These are phyloP conservation scores for Nibea albiflora DNA, from an alignment of 2,113 vertebrate species.

Conservation along the genomic window DNA sequence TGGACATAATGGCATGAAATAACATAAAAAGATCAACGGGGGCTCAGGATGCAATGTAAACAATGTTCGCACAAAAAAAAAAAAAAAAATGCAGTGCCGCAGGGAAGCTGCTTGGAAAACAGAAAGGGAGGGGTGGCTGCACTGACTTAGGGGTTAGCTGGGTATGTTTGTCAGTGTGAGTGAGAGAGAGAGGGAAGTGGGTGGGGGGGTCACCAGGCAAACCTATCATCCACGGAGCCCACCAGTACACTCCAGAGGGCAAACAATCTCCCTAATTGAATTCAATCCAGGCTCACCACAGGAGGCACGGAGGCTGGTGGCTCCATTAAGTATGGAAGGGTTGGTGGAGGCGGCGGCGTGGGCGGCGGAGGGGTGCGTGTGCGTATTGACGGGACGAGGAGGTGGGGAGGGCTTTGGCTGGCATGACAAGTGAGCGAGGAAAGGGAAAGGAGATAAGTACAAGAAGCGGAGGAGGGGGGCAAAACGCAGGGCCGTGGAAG, in stretches of 20 bases:
- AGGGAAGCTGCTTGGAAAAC: conserved; percentile 36
- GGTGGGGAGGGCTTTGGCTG: conserved; percentile 38
- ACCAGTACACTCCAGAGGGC: conserved; percentile 72
- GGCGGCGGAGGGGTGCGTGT: background rate
- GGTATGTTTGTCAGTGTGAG: conserved; percentile 5
- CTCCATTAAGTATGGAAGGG: conserved; percentile 54
- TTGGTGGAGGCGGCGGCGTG: conserved; percentile 8
- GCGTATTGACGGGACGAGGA: background rate
- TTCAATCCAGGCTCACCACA: conserved; percentile 70
- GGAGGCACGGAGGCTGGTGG: conserved; percentile 62
- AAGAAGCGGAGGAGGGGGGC: conserved; percentile 42
- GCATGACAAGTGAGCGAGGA: conserved; percentile 46
- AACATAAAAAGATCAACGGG: conserved; percentile 25
- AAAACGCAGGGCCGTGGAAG: conserved; percentile 38
- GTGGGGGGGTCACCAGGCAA: conserved; percentile 37
- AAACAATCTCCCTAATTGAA: conserved; percentile 82
- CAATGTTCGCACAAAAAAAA: conserved; percentile 11
- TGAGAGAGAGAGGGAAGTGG: background rate
- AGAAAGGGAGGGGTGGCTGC: conserved; percentile 12
- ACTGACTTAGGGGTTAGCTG: conserved; percentile 4
- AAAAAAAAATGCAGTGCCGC: conserved; percentile 18
- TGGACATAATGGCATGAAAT: conserved; percentile 23
- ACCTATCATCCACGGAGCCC: conserved; percentile 63
- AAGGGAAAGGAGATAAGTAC: conserved; percentile 29
- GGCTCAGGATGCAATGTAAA: conserved; percentile 36